These are phyloP conservation scores for Osedax fenrisi DNA, from an alignment of 2,888 invertebrate genomes.

Conservation along the genomic window DNA sequence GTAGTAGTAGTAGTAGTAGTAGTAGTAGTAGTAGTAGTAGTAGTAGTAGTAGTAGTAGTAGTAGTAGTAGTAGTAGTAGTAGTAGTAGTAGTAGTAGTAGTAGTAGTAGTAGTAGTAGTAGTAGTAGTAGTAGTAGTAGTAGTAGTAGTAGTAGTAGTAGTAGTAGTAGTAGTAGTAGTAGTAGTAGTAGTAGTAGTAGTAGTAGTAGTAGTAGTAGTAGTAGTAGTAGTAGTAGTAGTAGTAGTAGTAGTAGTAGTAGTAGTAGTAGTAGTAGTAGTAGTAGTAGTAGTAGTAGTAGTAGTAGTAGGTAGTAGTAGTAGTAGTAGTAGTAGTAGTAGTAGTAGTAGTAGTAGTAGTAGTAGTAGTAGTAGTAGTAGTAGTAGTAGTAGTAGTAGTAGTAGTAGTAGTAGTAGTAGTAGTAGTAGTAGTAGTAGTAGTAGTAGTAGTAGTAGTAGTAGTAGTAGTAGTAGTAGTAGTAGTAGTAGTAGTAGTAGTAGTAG, in stretches of 20 bases:
- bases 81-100: constrained; percentile 26
- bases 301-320: no score
- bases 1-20: constrained; percentile 23
- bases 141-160: constrained; percentile 22
- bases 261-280: constrained; percentile 22
- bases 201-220: constrained; percentile 21
- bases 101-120: constrained; percentile 26
- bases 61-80: constrained; percentile 26
- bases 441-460: constrained; percentile 26
- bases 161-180: constrained; percentile 23
- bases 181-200: constrained; percentile 22
- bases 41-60: constrained; percentile 27
- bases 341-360: constrained; percentile 13
- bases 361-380: constrained; percentile 16
- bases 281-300: constrained; percentile 3
- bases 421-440: constrained; percentile 26
- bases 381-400: constrained; percentile 23
- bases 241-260: no score
- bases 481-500: constrained; percentile 25
- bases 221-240: constrained; percentile 20
- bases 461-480: constrained; percentile 26
- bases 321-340: constrained; percentile 6
- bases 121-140: constrained; percentile 15
- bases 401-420: constrained; percentile 26
- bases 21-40: constrained; percentile 25